Evolutionary conservation across 2,888 invertebrate species (phyloP).

Genomic region (Octodonta nipae): DNA sequence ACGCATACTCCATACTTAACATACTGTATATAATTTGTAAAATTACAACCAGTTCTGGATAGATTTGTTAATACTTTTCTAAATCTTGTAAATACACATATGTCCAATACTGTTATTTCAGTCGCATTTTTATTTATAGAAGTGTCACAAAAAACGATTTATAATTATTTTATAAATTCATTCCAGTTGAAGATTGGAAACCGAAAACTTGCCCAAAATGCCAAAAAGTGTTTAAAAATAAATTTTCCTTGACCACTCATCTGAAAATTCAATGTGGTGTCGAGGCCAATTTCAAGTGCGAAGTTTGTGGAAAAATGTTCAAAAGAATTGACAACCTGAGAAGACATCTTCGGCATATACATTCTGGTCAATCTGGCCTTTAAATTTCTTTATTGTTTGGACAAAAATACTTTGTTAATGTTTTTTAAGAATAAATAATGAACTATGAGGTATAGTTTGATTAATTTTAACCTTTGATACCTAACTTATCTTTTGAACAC

Average conservation of each 20-base stretch:
- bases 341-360: conserved; percentile 7
- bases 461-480: no score
- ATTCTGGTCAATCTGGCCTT: neutral
- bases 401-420: neutral
- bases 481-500: no score
- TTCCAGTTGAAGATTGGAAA: neutral
- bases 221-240: conserved; percentile 18
- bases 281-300: conserved; percentile 13
- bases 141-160: no score
- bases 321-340: conserved; percentile 9
- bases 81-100: no score
- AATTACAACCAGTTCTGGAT: no score
- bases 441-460: neutral
- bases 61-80: no score
- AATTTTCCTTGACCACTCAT: conserved; percentile 19
- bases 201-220: conserved; percentile 14
- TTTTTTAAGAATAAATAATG: neutral
- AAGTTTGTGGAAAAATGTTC: conserved; percentile 12
- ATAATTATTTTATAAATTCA: no score
- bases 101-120: no score
- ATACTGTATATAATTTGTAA: no score
- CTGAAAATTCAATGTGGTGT: conserved; percentile 18
- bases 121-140: no score
- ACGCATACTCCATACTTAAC: no score
- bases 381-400: neutral